A percentile compares a stretch with the other conserved stretches of the same genome.
These are phyloP conservation scores for Anas platyrhynchos DNA, from an alignment of 2,113 vertebrate genomes.

Conservation along the genomic window DNA sequence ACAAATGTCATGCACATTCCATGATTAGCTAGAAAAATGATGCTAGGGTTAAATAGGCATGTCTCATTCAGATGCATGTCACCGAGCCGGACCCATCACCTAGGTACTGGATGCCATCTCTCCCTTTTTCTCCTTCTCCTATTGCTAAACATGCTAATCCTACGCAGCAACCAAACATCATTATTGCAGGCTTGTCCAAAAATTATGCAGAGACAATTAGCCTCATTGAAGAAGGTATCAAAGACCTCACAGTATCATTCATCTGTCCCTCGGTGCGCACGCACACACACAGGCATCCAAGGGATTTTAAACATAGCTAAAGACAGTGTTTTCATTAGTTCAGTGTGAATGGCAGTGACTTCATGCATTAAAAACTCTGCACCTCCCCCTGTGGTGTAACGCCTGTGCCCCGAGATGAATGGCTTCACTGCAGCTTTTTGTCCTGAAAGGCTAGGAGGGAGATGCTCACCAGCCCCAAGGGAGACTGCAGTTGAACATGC, in stretches of 20 bases:
- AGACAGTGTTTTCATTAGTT: slow-evolving; percentile 63
- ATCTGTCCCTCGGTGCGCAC: slow-evolving; percentile 3
- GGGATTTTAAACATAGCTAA: slow-evolving; percentile 58
- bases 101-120: slow-evolving; percentile 62
- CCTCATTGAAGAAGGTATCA: slow-evolving; percentile 66
- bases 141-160: slow-evolving; percentile 65
- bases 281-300: slow-evolving; percentile 34
- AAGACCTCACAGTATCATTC: slow-evolving; percentile 68
- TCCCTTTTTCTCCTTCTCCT: slow-evolving; percentile 40
- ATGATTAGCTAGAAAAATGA: slow-evolving; percentile 70
- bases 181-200: slow-evolving; percentile 48
- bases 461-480: background rate
- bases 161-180: slow-evolving; percentile 39
- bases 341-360: slow-evolving; percentile 56
- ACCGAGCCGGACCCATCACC: slow-evolving; percentile 31
- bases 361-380: slow-evolving; percentile 61
- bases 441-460: slow-evolving; percentile 17
- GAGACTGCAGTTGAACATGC: background rate
- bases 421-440: slow-evolving; percentile 54
- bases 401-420: slow-evolving; percentile 44
- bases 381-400: slow-evolving; percentile 58
- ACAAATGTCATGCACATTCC: slow-evolving; percentile 68
- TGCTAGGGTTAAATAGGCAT: slow-evolving; percentile 66
- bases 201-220: slow-evolving; percentile 70
- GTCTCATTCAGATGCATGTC: slow-evolving; percentile 67